Base-by-base conservation (phyloP, 1,140 invertebrate genomes). In the Brachionus manjavacas region DNA sequence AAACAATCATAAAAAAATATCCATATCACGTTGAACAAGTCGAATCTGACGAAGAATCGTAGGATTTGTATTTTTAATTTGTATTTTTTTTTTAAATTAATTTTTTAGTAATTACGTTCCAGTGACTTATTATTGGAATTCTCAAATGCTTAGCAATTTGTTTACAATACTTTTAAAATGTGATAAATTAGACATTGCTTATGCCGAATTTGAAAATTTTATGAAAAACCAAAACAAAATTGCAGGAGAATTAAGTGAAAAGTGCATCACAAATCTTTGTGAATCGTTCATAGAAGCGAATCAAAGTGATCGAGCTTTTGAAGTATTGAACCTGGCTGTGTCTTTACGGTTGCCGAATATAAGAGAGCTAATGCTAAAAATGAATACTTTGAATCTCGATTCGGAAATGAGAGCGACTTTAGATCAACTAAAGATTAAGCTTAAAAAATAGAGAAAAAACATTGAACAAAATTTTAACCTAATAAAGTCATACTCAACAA, bases 121-220 rank as follows among this genome's bases (percentile, higher is more conserved):
- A 28, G 20, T 11, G n/a, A 31, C n/a, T 25, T 81, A 81, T 43
- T 14, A 60, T 31, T 81, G 79, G 79, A 35, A 81, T 46, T 20
- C 23, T 12, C 60, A 81, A 68, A 81, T 81, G 79, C 41, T 81
- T 7, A 81, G 52, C 28, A 81, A 81, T 16, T 81, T 81, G n/a
- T 64, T 81, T 12, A 81, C 12, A 14, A 55, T 81, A 12, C 14
- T 60, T 4, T 14, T 81, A 43, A 60, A 43, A 41, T 28, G 35
- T 16, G 60, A 64, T 6, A 81, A 81, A 12, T 46, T 81, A 12
- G 52, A 81, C 3, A 9, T 46, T 8, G 79, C 79, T 20, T 81
- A 55, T 25, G 16, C 23, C 20, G 52, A 81, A 55, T 81, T 81
- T 68, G 64, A 68, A 81, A 68, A 64, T 41, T 81, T 41, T 43